These are phyloP conservation scores for Oconnorella tubifera DNA, from an alignment of 2,888 invertebrate genomes.

Conservation along the genomic window DNA sequence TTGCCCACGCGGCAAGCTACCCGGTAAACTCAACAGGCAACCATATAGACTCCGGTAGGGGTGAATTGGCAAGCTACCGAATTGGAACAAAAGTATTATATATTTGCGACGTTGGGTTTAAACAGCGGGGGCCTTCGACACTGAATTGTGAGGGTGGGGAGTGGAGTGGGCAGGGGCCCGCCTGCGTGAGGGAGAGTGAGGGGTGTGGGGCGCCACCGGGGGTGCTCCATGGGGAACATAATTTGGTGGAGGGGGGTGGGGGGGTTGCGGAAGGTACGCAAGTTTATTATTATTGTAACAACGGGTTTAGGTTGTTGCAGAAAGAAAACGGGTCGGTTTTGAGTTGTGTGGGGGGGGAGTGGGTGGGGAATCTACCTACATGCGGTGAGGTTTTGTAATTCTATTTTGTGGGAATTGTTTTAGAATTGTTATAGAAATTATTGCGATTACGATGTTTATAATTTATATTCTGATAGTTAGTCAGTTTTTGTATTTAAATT, in stretches of 20 bases:
- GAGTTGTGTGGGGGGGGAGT: conserved; percentile 20
- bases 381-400: conserved; percentile 24
- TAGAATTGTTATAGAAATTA: too few relatives aligned
- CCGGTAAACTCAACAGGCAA: neutral
- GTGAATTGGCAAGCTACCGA: neutral
- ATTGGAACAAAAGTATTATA: conserved; percentile 62
- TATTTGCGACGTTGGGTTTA: conserved; percentile 75
- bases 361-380: conserved; percentile 22
- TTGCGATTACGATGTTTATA: too few relatives aligned
- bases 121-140: too few relatives aligned
- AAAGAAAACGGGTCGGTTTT: conserved; percentile 13
- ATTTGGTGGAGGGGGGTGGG: conserved; percentile 2
- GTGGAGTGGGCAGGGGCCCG: conserved; percentile 26
- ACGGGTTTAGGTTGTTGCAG: conserved; percentile 20
- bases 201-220: conserved; percentile 15
- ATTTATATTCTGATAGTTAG: too few relatives aligned
- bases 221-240: conserved; percentile 18
- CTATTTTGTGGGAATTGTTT: too few relatives aligned
- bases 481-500: too few relatives aligned
- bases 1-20: conserved; percentile 7
- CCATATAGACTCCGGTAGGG: too few relatives aligned
- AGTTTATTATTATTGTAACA: conserved; percentile 26
- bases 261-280: conserved; percentile 18
- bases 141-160: too few relatives aligned
- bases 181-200: conserved; percentile 13